These are phyloP conservation scores for Chrosomus eos DNA, from an alignment of 2,797 vertebrate genomes.

Conservation along the genomic window DNA sequence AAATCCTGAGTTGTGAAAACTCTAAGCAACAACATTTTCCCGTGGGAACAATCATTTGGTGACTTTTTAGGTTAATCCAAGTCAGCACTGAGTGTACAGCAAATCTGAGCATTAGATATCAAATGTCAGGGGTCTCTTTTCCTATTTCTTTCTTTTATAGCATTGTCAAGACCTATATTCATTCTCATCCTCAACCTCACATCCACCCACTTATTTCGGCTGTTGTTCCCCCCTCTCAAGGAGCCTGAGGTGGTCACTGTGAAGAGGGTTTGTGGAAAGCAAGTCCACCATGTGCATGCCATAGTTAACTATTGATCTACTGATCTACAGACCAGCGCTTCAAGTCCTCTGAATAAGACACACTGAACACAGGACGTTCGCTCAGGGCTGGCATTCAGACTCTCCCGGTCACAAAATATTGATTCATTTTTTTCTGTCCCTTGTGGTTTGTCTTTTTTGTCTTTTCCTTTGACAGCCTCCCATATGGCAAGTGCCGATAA, in stretches of 20 bases:
- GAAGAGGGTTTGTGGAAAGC: neutral
- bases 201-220: neutral
- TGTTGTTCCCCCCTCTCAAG: neutral
- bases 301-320: slow-evolving; percentile 71
- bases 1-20: neutral
- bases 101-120: neutral
- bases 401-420: slow-evolving; percentile 70
- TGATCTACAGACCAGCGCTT: slow-evolving; percentile 56
- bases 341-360: slow-evolving; percentile 67
- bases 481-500: slow-evolving; percentile 68
- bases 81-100: neutral
- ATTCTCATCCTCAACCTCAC: neutral
- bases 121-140: neutral
- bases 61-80: neutral
- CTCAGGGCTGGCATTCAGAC: slow-evolving; percentile 70
- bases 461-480: slow-evolving; percentile 46
- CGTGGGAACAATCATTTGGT: neutral
- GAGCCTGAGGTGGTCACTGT: neutral
- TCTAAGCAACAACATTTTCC: neutral
- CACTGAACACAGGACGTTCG: slow-evolving; percentile 67
- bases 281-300: neutral
- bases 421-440: slow-evolving; percentile 65
- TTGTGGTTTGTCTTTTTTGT: slow-evolving; percentile 32
- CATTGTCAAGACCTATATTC: neutral
- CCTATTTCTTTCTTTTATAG: neutral